phyloP scores from a whole-genome alignment of 2,113 vertebrate genomes.

The Nesogale talazaci region DNA sequence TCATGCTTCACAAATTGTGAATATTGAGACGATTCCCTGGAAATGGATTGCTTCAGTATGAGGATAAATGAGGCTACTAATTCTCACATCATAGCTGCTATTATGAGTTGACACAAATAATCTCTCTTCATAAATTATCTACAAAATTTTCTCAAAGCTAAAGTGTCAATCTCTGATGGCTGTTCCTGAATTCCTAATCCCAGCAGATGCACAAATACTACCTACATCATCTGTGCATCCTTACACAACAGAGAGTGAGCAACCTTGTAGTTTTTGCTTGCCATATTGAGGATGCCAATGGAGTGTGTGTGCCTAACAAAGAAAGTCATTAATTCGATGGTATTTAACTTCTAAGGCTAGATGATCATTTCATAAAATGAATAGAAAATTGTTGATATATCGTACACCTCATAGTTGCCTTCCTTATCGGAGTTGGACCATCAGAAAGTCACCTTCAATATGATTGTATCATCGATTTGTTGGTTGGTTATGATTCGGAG shows the following conservation, averaged over 20 bases:
- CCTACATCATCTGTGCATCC: neutral
- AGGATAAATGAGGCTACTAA: conserved; percentile 34
- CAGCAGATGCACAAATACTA: neutral
- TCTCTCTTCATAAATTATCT: neutral
- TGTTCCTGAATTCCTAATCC: too few relatives aligned
- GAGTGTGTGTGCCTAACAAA: neutral
- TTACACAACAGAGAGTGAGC: neutral
- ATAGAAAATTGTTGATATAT: neutral
- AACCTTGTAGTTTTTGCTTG: neutral
- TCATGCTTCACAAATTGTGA: conserved; percentile 21
- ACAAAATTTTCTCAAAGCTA: neutral
- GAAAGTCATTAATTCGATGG: neutral
- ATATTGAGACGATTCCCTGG: conserved; percentile 41
- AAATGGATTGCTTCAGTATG: conserved; percentile 5
- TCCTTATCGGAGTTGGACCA: neutral
- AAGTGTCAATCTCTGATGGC: neutral
- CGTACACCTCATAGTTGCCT: neutral
- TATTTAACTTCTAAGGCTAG: conserved; percentile 7
- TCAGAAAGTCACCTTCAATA: neutral
- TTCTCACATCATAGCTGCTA: neutral
- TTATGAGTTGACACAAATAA: neutral
- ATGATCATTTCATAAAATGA: conserved; percentile 40
- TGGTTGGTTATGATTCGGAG: too few relatives aligned
- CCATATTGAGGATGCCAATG: neutral
- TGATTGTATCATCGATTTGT: too few relatives aligned